A percentile compares a stretch with the other conserved stretches of the same genome.
phyloP scores from a whole-genome alignment of 2,113 vertebrate species.

The Corapipo altera region DNA sequence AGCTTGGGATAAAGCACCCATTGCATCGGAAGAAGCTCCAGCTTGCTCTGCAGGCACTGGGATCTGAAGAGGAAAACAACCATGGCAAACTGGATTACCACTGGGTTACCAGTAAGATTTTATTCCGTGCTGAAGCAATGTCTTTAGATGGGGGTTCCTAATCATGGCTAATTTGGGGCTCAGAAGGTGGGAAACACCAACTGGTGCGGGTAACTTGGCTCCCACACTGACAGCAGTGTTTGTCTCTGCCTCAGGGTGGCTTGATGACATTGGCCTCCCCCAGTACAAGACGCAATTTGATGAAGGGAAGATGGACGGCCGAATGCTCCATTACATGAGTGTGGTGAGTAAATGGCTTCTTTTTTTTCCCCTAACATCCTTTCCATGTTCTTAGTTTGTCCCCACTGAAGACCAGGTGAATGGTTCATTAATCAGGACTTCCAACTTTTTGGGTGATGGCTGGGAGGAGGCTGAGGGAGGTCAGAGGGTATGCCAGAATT shows the following conservation, averaged over 20 bases:
- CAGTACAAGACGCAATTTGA: slow-evolving; percentile 99
- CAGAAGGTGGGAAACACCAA: neutral
- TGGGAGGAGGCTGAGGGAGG: neutral
- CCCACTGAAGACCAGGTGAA: neutral
- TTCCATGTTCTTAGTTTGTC: neutral
- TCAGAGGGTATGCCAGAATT: neutral
- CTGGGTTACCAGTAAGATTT: slow-evolving; percentile 94
- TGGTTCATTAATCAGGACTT: neutral
- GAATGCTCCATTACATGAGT: slow-evolving; percentile 98
- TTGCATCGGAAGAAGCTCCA: slow-evolving; percentile 97
- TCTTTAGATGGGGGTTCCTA: neutral
- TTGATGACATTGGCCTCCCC: slow-evolving; percentile 97
- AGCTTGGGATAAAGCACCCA: slow-evolving; percentile 93
- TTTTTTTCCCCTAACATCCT: neutral
- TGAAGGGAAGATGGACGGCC: slow-evolving; percentile 91
- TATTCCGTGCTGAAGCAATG: neutral
- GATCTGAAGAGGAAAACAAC: slow-evolving; percentile 94
- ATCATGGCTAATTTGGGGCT: neutral
- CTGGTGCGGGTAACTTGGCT: neutral
- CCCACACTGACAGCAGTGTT: neutral
- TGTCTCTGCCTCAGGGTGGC: slow-evolving; percentile 82
- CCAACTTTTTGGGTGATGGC: neutral
- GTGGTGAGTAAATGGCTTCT: slow-evolving; percentile 80
- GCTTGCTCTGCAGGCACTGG: slow-evolving; percentile 91
- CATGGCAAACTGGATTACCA: slow-evolving; percentile 95